A percentile compares a stretch with the other conserved stretches of the same genome.
These are phyloP conservation scores for Acromyrmex heyeri DNA, from an alignment of 1,140 invertebrate genomes.

Conservation along the genomic window DNA sequence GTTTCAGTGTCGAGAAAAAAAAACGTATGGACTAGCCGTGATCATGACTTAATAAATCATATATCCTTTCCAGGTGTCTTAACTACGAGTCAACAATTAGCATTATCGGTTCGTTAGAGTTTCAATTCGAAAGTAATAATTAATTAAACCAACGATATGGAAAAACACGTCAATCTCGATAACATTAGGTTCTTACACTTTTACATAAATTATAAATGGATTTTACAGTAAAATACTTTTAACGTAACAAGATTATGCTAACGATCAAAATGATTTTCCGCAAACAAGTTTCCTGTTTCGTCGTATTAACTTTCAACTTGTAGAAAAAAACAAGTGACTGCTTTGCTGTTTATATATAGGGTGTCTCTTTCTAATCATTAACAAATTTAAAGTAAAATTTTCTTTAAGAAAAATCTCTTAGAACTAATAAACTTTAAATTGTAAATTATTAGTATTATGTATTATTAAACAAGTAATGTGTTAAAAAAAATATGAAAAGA, in stretches of 20 bases:
- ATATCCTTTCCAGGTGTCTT: background rate
- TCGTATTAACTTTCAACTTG: background rate
- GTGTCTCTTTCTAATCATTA: background rate
- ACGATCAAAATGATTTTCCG: conserved; percentile 30
- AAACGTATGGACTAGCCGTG: background rate
- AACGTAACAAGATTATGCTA: conserved; percentile 38
- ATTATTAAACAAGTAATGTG: background rate
- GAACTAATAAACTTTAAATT: background rate
- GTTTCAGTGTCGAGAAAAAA: background rate
- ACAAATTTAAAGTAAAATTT: background rate
- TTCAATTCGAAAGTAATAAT: conserved; percentile 50
- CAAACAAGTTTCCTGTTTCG: conserved; percentile 24
- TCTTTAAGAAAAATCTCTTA: background rate
- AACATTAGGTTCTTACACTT: conserved; percentile 9
- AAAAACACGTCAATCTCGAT: background rate
- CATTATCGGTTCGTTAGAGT: background rate
- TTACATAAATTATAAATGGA: conserved; percentile 50
- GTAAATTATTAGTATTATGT: background rate
- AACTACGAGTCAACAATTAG: conserved; percentile 18
- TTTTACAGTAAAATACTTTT: conserved; percentile 9
- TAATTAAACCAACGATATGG: conserved; percentile 23
- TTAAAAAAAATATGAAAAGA: background rate
- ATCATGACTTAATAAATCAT: conserved; percentile 34
- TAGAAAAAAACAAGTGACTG: background rate
- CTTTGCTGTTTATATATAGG: background rate